Evolutionary conservation across 2,888 invertebrate species (phyloP), one percentile per base, ranked within the genome.

Genomic region (Acrocyrtus sp.): DNA sequence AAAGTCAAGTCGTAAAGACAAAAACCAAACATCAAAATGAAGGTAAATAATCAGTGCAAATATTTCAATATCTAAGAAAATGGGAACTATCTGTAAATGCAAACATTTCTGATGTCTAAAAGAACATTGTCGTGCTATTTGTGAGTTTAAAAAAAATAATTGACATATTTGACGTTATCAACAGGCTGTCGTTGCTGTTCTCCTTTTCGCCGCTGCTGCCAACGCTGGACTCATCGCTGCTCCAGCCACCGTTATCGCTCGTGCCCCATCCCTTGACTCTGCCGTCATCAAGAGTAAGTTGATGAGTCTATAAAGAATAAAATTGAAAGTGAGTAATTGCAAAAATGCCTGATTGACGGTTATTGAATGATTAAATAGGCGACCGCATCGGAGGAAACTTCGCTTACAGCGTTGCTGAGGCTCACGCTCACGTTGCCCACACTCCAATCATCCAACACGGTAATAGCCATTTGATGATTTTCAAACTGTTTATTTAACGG

Each of bases 311-410:
- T n/a, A n/a, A n/a, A n/a, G n/a, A n/a, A n/a, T n/a, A n/a, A n/a
- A n/a, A n/a, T n/a, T n/a, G n/a, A n/a, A n/a, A n/a, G n/a, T n/a
- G n/a, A n/a, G n/a, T n/a, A n/a, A n/a, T n/a, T n/a, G n/a, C n/a
- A n/a, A n/a, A n/a, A n/a, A n/a, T n/a, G n/a, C n/a, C n/a, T n/a
- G n/a, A n/a, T n/a, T n/a, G n/a, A n/a, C n/a, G n/a, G n/a, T n/a
- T n/a, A n/a, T n/a, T n/a, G n/a, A n/a, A n/a, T n/a, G n/a, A n/a
- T n/a, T n/a, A n/a, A n/a, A n/a, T n/a, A n/a, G n/a, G n/a, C n/a
- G 85, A 87, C 77, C 84, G 86, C 26, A 80, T 87, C 63, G 87
- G 87, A 61, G 86, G 87, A 70, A 87, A 86, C 83, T 88, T 88
- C 82, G 87, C 87, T 43, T 88, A 88, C 83, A 86, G 85, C 80